Evolutionary conservation across 2,888 invertebrate species (phyloP).

Genomic region (Trissonchulus latispiculum): DNA sequence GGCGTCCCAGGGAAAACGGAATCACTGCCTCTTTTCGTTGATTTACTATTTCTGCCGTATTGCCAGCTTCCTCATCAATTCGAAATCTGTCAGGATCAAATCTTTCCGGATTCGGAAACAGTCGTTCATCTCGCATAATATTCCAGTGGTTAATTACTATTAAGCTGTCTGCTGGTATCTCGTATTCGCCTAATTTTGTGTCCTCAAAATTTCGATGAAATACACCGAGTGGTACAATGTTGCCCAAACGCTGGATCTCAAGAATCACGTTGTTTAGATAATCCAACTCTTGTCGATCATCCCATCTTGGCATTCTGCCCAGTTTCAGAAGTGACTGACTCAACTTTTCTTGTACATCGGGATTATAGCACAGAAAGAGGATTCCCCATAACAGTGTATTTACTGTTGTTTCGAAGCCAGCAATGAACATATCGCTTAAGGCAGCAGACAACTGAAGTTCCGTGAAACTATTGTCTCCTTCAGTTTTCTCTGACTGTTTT

Average conservation of each 20-base stretch:
- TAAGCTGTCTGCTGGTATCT: neutral
- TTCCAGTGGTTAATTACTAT: neutral
- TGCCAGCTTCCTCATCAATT: no score
- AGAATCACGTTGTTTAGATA: neutral
- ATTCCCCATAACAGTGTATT: conserved; percentile 26
- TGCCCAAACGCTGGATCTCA: neutral
- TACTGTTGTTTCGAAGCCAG: conserved; percentile 26
- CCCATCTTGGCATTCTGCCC: conserved; percentile 22
- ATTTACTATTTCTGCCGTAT: no score
- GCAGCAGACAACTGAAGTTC: conserved; percentile 21
- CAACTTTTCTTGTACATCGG: conserved; percentile 33
- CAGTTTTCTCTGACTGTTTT: no score
- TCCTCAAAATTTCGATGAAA: neutral
- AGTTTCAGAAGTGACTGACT: conserved; percentile 38
- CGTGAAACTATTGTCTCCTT: no score
- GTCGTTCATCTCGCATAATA: neutral
- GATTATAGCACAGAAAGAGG: conserved; percentile 22
- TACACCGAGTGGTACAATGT: conserved; percentile 1
- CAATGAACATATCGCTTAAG: conserved; percentile 24
- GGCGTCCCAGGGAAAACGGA: no score
- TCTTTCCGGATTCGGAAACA: neutral
- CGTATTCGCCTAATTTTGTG: neutral
- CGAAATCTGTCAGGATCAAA: conserved; percentile 17
- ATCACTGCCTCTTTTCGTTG: no score
- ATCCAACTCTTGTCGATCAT: neutral